Conservation (phyloP, 2,888 invertebrate species). For the Polydrusus cervinus region DNA sequence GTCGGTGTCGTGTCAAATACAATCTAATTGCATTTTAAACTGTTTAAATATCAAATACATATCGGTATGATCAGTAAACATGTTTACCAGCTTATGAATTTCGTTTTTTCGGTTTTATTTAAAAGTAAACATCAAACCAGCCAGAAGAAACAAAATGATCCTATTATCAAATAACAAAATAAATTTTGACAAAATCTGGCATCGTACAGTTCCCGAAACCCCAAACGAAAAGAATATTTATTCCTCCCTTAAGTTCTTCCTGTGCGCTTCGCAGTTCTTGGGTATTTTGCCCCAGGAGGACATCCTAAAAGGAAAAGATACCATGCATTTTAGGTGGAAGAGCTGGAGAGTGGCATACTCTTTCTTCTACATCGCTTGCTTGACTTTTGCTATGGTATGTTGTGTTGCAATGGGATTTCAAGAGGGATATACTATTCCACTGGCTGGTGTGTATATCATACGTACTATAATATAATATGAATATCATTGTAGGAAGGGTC, state of each 20-base stretch:
- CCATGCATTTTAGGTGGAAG: slow-evolving; percentile 54
- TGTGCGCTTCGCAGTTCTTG: slow-evolving; percentile 28
- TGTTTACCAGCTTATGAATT: background rate
- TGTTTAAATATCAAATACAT: background rate
- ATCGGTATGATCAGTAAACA: background rate
- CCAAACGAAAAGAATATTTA: slow-evolving; percentile 34
- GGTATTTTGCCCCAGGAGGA: slow-evolving; percentile 36
- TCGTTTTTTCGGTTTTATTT: background rate
- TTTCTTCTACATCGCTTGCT: slow-evolving; percentile 42
- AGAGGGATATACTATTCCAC: slow-evolving; percentile 49
- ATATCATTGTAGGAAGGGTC: no score
- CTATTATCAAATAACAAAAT: slow-evolving; percentile 9
- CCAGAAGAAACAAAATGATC: background rate
- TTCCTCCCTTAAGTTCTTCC: slow-evolving; percentile 27
- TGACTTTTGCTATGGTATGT: slow-evolving; percentile 31
- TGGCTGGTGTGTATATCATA: slow-evolving; percentile 46
- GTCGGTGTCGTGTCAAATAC: background rate
- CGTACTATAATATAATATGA: no score
- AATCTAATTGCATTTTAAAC: background rate
- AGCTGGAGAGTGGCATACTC: slow-evolving; percentile 53
- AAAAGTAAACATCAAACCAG: no score
- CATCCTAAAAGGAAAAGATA: slow-evolving; percentile 35
- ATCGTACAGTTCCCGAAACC: background rate
- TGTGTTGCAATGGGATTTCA: slow-evolving; percentile 50
- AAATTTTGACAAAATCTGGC: background rate